Evolutionary conservation across 2,888 invertebrate species (phyloP).

Genomic region (Pinctada fucata): DNA sequence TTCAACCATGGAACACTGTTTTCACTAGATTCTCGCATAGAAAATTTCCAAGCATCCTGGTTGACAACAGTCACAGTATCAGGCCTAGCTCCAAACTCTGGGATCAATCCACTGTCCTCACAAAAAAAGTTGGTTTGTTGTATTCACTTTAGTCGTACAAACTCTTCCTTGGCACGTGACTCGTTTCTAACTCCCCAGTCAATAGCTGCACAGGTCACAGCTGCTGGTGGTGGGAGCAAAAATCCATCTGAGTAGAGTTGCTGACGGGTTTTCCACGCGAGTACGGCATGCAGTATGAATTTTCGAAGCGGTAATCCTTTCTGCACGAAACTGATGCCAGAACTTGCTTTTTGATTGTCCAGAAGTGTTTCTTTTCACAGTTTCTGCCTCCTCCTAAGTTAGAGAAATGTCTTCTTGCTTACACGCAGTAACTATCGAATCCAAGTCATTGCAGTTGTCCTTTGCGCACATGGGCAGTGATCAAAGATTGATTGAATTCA

Average conservation of each 20-base stretch:
- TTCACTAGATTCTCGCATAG: neutral
- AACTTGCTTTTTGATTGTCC: constrained; percentile 30
- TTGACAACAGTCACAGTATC: constrained; percentile 37
- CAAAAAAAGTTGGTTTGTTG: constrained; percentile 15
- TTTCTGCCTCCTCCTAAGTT: constrained; percentile 3
- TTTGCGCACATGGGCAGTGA: too few species aligned
- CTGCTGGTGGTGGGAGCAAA: constrained; percentile 24
- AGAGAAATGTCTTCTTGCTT: neutral
- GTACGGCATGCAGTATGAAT: constrained; percentile 34
- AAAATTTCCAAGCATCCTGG: constrained; percentile 14
- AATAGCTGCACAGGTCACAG: constrained; percentile 20
- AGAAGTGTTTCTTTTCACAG: constrained; percentile 28
- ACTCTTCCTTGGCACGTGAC: constrained; percentile 21
- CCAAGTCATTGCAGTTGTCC: too few species aligned
- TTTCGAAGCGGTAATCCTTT: constrained; percentile 36
- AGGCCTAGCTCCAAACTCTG: constrained; percentile 28
- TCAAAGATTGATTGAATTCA: too few species aligned
- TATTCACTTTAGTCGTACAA: neutral
- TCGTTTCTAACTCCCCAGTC: constrained; percentile 27
- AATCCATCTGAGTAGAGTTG: constrained; percentile 21
- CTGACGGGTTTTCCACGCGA: neutral
- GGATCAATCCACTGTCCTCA: constrained; percentile 15
- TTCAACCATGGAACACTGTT: neutral
- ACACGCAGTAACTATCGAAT: too few species aligned
- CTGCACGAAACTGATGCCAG: constrained; percentile 35